Conservation (phyloP, 2,888 invertebrate genomes). For the Diarsia mendica region DNA sequence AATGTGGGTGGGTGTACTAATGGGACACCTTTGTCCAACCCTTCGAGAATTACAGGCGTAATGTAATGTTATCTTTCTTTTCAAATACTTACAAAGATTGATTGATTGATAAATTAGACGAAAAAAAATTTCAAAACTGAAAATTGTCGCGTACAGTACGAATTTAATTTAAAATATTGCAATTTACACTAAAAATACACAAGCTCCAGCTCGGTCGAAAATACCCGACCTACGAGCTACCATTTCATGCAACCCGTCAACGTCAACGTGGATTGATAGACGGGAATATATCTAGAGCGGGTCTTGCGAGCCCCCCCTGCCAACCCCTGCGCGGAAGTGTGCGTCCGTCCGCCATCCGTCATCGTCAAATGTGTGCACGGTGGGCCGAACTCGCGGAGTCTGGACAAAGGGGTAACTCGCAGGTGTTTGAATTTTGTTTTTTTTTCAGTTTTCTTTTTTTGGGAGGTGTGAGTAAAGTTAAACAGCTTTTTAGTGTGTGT, state of each 20-base stretch:
- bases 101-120: not conserved
- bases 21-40: too few relatives aligned
- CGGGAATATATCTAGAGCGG: slow-evolving; percentile 81
- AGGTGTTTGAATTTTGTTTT: slow-evolving; percentile 52
- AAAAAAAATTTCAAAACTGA: not conserved
- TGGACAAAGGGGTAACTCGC: slow-evolving; percentile 64
- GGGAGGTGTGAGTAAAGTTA: not conserved
- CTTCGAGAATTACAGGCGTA: too few relatives aligned
- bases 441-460: slow-evolving; percentile 1
- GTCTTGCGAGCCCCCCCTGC: slow-evolving; percentile 70
- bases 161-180: slow-evolving; percentile 43
- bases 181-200: slow-evolving; percentile 58
- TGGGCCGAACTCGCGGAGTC: slow-evolving; percentile 53
- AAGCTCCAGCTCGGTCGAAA: slow-evolving; percentile 63
- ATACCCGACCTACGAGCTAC: slow-evolving; percentile 67
- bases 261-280: slow-evolving; percentile 82
- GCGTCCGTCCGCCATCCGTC: slow-evolving; percentile 81
- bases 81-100: not conserved
- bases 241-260: slow-evolving; percentile 82
- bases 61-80: not conserved
- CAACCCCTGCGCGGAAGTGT: slow-evolving; percentile 69
- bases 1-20: too few relatives aligned
- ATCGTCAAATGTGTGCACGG: slow-evolving; percentile 78
- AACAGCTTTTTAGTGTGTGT: not conserved
- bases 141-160: not conserved